Evolutionary conservation across 2,888 invertebrate genomes (phyloP), one percentile per base, ranked within the genome.

Genomic region (Ptychoptera albimana): DNA sequence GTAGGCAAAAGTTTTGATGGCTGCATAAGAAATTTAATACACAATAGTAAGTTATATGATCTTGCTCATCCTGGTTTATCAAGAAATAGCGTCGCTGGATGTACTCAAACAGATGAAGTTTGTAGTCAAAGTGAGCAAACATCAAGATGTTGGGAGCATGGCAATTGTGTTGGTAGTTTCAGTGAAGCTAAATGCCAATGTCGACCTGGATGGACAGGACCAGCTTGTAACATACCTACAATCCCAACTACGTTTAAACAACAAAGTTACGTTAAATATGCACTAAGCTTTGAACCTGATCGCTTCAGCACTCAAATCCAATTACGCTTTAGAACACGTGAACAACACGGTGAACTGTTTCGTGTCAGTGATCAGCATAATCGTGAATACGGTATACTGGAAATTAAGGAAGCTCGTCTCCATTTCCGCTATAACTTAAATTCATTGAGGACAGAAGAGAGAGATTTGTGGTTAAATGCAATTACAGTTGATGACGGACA

Each of bases 241-340:
- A 82, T 83, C 39, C 88, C 91, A 1, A 87, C 91, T 1, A 92
- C 92, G 48, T 93, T 96, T 64, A 82, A 88, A 58, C 81, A 84
- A 1, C 87, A 91, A 62, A 92, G 92, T 52, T 96, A 93, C 63
- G 91, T 96, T n/a, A 92, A 93, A 61, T 96, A 94, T 61, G 91
- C 92, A 2, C 68, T 96, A 31, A 89, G 89, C 54, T 93, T 92
- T 60, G 91, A 92, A 59, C 92, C 92, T 0, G 88, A 92, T 57
- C 74, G 86, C 53, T 93, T 88, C 58, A 84, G 85, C 43, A 93
- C 91, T 1, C 88, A 93, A 65, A 77, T 97, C 50, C 92, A 96
- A 63, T 68, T 97, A 44, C 72, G 91, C 53, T 96, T 98, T 70
- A 76, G 97, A 50, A 94, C 96, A 1, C 75, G 92, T 30, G 91